phyloP scores from a whole-genome alignment of 35 echinoderm and acorn worm genomes.

The Anneissia japonica region DNA sequence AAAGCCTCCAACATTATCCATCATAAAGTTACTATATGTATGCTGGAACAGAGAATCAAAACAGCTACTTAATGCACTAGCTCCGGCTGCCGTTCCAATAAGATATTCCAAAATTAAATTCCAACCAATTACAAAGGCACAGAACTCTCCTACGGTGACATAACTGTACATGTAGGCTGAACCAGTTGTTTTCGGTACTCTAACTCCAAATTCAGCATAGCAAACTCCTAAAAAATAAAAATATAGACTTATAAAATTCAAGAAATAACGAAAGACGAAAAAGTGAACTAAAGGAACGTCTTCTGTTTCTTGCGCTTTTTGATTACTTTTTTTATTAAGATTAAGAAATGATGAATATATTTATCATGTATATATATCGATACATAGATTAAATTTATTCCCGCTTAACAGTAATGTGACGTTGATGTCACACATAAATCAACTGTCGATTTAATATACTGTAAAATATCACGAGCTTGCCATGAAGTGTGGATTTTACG shows the following conservation, averaged over 20 bases:
- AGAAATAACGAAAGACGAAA: too few relatives aligned
- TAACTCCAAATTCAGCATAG: slow-evolving; percentile 91
- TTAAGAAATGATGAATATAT: too few relatives aligned
- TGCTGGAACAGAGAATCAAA: slow-evolving; percentile 74
- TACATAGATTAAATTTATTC: too few relatives aligned
- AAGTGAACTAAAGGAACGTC: too few relatives aligned
- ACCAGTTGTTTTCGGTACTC: slow-evolving; percentile 92
- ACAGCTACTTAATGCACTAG: slow-evolving; percentile 89
- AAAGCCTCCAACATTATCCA: slow-evolving; percentile 91
- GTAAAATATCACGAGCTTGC: too few relatives aligned
- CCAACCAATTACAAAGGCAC: slow-evolving; percentile 92
- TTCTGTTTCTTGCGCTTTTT: too few relatives aligned
- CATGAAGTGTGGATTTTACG: too few relatives aligned
- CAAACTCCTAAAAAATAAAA: slow-evolving; percentile 78
- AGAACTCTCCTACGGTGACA: slow-evolving; percentile 97
- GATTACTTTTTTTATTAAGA: too few relatives aligned
- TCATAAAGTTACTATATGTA: slow-evolving; percentile 87
- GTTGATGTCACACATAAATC: too few relatives aligned
- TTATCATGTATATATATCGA: too few relatives aligned
- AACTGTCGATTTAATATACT: too few relatives aligned
- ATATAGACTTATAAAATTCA: neutral
- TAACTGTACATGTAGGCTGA: slow-evolving; percentile 99
- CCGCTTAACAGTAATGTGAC: too few relatives aligned
- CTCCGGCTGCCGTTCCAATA: slow-evolving; percentile 93
- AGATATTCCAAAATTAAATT: slow-evolving; percentile 93